phyloP scores from a whole-genome alignment of 2,797 vertebrate species.

The Siniperca scherzeri region DNA sequence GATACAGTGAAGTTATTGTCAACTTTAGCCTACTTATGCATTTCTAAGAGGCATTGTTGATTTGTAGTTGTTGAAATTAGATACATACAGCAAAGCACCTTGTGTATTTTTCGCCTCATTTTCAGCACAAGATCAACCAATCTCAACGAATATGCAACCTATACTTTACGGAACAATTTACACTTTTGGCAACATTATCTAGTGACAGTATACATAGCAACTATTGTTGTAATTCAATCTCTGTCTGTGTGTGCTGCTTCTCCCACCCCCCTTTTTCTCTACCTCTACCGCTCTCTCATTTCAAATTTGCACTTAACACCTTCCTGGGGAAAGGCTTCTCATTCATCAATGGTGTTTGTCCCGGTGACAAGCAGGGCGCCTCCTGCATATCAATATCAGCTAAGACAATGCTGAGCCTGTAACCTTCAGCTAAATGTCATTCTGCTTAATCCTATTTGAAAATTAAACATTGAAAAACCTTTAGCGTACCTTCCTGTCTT shows the following conservation, averaged over 20 bases:
- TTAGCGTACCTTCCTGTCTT: constrained; percentile 85
- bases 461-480: constrained; percentile 93
- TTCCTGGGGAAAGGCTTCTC: constrained; percentile 88
- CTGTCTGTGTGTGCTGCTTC: constrained; percentile 57
- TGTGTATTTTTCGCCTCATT: constrained; percentile 66
- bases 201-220: constrained; percentile 77
- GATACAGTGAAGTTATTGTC: constrained; percentile 84
- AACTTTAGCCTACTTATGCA: constrained; percentile 83
- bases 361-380: constrained; percentile 88
- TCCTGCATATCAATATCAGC: constrained; percentile 92
- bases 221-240: constrained; percentile 79
- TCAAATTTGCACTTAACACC: constrained; percentile 91
- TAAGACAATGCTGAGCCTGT: constrained; percentile 89
- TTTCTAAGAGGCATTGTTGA: constrained; percentile 80
- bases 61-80: constrained; percentile 76
- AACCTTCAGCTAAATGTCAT: constrained; percentile 94
- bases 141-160: constrained; percentile 66
- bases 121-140: constrained; percentile 69
- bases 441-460: constrained; percentile 94
- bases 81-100: constrained; percentile 65
- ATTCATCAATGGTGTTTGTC: constrained; percentile 92
- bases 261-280: constrained; percentile 45
- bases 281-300: constrained; percentile 79
- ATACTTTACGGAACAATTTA: constrained; percentile 79
- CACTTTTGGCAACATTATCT: constrained; percentile 81